Conservation (phyloP, 2,888 invertebrate genomes). For the Myopa testacea region DNA sequence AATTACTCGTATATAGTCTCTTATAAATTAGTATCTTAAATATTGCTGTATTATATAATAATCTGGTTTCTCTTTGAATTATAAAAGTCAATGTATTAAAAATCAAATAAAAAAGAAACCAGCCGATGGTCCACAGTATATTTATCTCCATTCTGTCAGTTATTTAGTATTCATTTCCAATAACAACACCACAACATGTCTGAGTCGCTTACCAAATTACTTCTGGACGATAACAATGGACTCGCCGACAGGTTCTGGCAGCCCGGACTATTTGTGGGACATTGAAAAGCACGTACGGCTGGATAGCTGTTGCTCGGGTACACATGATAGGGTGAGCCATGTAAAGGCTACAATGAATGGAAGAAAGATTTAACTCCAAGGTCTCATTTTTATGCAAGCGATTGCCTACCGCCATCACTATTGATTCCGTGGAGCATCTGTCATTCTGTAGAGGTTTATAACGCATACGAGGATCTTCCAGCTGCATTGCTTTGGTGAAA, state of each 20-base stretch:
- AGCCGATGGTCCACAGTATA: no score
- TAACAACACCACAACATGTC: no score
- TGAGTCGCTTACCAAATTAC: constrained; percentile 54
- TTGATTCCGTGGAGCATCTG: constrained; percentile 72
- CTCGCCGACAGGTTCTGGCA: constrained; percentile 66
- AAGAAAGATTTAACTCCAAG: not conserved
- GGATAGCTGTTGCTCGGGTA: constrained; percentile 75
- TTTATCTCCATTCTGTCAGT: no score
- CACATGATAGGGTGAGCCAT: constrained; percentile 79
- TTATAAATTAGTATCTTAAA: no score
- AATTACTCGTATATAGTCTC: not conserved
- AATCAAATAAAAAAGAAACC: no score
- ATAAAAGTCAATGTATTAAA: no score
- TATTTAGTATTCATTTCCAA: no score
- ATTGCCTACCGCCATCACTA: constrained; percentile 73
- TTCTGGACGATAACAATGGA: constrained; percentile 63
- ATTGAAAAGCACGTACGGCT: constrained; percentile 74
- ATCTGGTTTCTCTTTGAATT: no score
- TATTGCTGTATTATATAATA: not conserved
- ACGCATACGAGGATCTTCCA: constrained; percentile 80
- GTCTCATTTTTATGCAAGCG: not conserved
- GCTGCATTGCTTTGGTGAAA: constrained; percentile 78
- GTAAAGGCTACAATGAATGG: constrained; percentile 39
- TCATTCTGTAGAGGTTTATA: constrained; percentile 71
- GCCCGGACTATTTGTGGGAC: constrained; percentile 62